Evolutionary conservation across 1,140 invertebrate species (phyloP).

Genomic region (Druon quercuslanigerum): DNA sequence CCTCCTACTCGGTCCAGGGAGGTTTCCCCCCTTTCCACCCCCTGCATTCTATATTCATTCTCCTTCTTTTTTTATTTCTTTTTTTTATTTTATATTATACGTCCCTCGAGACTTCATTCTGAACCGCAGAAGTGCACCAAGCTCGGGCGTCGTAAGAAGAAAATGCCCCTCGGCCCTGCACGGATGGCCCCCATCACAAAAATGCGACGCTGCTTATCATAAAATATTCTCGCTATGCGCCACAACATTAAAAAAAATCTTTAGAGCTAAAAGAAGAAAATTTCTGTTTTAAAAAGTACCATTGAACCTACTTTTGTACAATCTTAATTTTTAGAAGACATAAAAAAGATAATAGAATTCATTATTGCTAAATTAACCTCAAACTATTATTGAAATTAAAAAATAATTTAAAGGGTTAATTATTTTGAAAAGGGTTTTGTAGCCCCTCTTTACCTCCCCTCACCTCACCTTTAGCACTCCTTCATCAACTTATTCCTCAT

Average conservation of each 20-base stretch:
- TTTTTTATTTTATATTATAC: slow-evolving; percentile 26
- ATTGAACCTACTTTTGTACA: no score
- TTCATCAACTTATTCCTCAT: no score
- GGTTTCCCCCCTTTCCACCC: slow-evolving; percentile 31
- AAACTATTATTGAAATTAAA: no score
- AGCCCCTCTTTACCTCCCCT: no score
- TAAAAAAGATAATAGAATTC: no score
- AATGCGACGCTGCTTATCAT: slow-evolving; percentile 73
- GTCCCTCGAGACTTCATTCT: slow-evolving; percentile 17
- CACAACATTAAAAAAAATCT: slow-evolving; percentile 37
- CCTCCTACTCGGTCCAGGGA: slow-evolving; percentile 48
- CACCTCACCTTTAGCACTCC: no score
- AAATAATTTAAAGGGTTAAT: no score
- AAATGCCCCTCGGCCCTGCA: slow-evolving; percentile 42
- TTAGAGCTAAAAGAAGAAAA: not conserved
- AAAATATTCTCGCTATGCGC: slow-evolving; percentile 69
- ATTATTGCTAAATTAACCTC: no score
- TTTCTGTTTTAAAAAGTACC: no score
- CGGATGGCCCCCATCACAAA: slow-evolving; percentile 58
- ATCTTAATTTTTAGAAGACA: no score
- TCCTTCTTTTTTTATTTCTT: slow-evolving; percentile 39
- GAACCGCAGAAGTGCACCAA: slow-evolving; percentile 34
- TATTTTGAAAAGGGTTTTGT: no score
- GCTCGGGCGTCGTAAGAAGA: slow-evolving; percentile 38
- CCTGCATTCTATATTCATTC: slow-evolving; percentile 39